phyloP scores from a whole-genome alignment of 2,888 invertebrate species.

The Hermaeophaga mercurialis region DNA sequence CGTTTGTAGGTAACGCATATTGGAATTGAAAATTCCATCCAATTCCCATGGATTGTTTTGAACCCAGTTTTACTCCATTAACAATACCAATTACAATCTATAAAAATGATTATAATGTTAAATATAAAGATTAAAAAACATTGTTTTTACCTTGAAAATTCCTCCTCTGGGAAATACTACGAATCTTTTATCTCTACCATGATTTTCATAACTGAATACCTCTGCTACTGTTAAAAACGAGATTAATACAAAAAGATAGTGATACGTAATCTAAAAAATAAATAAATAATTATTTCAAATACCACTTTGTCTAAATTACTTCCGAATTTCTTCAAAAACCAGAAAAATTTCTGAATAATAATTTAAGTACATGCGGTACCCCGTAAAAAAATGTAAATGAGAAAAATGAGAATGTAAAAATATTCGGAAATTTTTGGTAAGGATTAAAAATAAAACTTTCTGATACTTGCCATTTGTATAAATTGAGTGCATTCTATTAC shows the following conservation, averaged over 20 bases:
- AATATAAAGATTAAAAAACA: slow-evolving; percentile 37
- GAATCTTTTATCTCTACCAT: slow-evolving; percentile 31
- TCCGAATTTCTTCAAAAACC: too few species aligned
- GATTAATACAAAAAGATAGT: neutral
- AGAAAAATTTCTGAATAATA: too few species aligned
- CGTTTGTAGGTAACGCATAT: slow-evolving; percentile 55
- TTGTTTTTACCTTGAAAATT: slow-evolving; percentile 45
- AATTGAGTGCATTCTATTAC: too few species aligned
- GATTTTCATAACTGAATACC: neutral
- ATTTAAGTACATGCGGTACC: too few species aligned
- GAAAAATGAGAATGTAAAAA: too few species aligned
- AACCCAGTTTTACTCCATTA: slow-evolving; percentile 61
- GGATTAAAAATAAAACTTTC: too few species aligned
- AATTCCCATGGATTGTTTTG: slow-evolving; percentile 62
- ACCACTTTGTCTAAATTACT: too few species aligned
- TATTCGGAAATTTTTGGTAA: too few species aligned
- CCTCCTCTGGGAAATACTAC: slow-evolving; percentile 46
- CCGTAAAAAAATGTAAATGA: too few species aligned
- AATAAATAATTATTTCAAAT: neutral
- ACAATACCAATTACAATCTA: slow-evolving; percentile 67
- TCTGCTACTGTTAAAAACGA: too few species aligned
- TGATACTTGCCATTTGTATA: too few species aligned
- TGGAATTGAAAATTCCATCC: slow-evolving; percentile 71
- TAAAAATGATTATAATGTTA: too few species aligned
- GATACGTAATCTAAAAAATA: neutral